Evolutionary conservation across 2,113 vertebrate genomes (phyloP), one percentile per base, ranked within the genome.

Genomic region (Eclectus roratus): DNA sequence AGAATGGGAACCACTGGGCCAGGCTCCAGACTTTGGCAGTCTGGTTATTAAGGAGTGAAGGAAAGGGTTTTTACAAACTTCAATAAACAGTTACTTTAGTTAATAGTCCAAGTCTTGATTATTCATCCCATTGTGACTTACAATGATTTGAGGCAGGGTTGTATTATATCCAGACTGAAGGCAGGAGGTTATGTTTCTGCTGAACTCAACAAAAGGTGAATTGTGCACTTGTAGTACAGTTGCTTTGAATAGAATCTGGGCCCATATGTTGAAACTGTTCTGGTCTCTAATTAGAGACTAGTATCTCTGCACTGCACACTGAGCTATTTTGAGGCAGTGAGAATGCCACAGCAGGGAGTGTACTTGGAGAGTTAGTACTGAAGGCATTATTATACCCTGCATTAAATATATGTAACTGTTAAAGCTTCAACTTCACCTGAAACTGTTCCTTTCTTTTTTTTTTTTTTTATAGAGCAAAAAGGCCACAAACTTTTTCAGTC

Each of bases 271-370:
- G 96, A 94, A 96, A 96, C 88, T 89, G 69, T 76, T 95, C 91
- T 93, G 77, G 80, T 92, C 96, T 96, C 91, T 96, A 96, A 96
- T 95, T 95, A 96, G 89, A 96, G 96, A 95, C 93, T 93, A 94
- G 88, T 95, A 93, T 96, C 91, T 93, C 92, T 88, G 69, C 92
- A 81, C 90, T 92, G 83, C 94, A 95, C 86, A 92, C 83, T 93
- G 93, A 96, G 90, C 86, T 97, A 96, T 96, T 97, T 93, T 96
- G 91, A 95, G 93, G 28, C 90, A 81, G 69, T 78, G 80, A 97
- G 90, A 97, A 96, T 97, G 85, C 96, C 93, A 96, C 96, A 97
- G 96, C 90, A 94, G 96, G 96, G 96, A 94, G 96, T 96, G 94
- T 93, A 76, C 96, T 96, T 86, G 70, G 80, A 93, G 90, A 95